Base-by-base conservation (phyloP, 2,797 vertebrate genomes). In the Oophaga sylvatica region DNA sequence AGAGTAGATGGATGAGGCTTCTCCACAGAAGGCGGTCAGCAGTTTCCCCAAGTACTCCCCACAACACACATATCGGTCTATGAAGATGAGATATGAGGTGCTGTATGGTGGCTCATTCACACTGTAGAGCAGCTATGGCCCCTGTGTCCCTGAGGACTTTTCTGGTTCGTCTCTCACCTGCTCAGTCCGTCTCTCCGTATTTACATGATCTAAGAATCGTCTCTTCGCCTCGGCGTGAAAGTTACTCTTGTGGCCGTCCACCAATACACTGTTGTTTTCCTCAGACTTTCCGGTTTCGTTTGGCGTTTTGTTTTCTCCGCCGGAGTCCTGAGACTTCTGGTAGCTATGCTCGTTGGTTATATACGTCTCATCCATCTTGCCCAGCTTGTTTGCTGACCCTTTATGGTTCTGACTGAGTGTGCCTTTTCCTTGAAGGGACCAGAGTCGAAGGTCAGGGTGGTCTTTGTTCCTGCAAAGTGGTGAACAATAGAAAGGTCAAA, bases 341-440 rank as follows among this genome's bases (percentile, higher is more conserved):
- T 97, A 97, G 91, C 97, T 97, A 92, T 97, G 97, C 91, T 97
- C 97, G 77, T 95, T 97, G 70, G 95, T 95, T 87, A 97, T 97
- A 13, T 97, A 97, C 0, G 96, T 96, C 79, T 96, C 96, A 84
- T 94, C 95, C 76, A 90, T 91, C 88, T 89, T 94, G 2, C 88
- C 91, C 88, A 93, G 94, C 87, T 93, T 87, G 80, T 76, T 91
- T 81, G 91, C 89, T 0, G 87, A 83, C 1, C 93, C 92, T 87
- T 90, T 95, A 87, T 93, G 95, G 87, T 94, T 96, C 76, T 93
- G 92, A 82, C 87, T 73, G 2, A 86, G 92, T 59, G 59, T 84
- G 7, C 93, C 92, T 90, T 92, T 95, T 89, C 94, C 87, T 88
- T 93, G 94, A 89, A 94, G 95, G 86, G 96, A 96, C 96, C 96